phyloP scores from a whole-genome alignment of 2,113 vertebrate species.

The Aspiorhynchus laticeps region DNA sequence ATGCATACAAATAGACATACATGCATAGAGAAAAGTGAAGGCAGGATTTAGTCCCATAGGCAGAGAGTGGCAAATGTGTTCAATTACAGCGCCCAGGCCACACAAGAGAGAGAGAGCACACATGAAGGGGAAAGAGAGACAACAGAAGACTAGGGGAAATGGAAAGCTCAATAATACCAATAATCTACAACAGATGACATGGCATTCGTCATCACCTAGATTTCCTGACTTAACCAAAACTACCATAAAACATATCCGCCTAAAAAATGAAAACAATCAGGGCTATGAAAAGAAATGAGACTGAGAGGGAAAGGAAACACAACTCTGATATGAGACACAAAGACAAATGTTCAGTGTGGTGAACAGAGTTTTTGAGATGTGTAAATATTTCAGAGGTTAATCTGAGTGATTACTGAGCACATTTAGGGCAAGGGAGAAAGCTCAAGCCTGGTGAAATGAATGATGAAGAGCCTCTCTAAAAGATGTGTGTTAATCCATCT shows the following conservation, averaged over 20 bases:
- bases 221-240: constrained; percentile 56
- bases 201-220: constrained; percentile 63
- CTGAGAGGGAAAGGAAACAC: constrained; percentile 38
- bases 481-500: constrained; percentile 28
- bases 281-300: constrained; percentile 22
- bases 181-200: constrained; percentile 77
- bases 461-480: constrained; percentile 25
- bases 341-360: constrained; percentile 23
- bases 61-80: constrained; percentile 80
- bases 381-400: constrained; percentile 58
- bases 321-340: background rate
- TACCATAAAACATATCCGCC: constrained; percentile 54
- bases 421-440: constrained; percentile 39
- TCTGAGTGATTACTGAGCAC: constrained; percentile 45
- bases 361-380: constrained; percentile 16
- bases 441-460: constrained; percentile 29
- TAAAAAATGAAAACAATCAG: background rate
- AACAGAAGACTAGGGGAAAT: constrained; percentile 54
- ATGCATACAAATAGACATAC: constrained; percentile 56
- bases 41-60: constrained; percentile 76
- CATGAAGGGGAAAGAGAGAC: constrained; percentile 57
- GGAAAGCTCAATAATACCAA: constrained; percentile 56
- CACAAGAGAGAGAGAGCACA: constrained; percentile 47
- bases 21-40: constrained; percentile 66
- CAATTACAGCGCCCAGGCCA: constrained; percentile 74